phyloP scores from a whole-genome alignment of 2,888 invertebrate genomes.

The Catocala nupta region DNA sequence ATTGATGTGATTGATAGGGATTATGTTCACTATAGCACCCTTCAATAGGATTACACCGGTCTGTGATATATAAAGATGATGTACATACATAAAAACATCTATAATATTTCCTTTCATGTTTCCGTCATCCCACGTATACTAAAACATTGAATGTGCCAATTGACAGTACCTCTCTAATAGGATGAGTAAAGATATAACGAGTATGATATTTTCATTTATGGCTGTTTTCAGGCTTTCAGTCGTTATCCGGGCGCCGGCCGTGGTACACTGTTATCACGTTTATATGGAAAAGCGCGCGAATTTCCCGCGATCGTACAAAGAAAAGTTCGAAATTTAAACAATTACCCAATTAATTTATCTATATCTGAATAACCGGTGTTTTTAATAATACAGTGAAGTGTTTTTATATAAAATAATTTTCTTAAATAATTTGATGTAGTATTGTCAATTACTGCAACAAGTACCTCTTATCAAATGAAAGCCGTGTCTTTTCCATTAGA shows the following conservation, averaged over 20 bases:
- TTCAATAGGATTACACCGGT: too few species aligned
- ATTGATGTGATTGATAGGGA: too few species aligned
- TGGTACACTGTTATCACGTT: constrained; percentile 60
- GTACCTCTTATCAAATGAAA: too few species aligned
- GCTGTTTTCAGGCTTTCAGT: constrained; percentile 72
- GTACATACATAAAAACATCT: too few species aligned
- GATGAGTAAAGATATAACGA: constrained; percentile 18
- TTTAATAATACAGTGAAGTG: constrained; percentile 12
- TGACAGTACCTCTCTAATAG: constrained; percentile 19
- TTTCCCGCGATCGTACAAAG: constrained; percentile 38
- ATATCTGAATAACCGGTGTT: background rate
- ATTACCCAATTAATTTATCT: background rate
- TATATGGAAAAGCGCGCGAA: constrained; percentile 47
- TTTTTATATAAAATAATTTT: background rate
- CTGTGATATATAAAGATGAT: too few species aligned
- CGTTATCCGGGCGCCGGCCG: constrained; percentile 54
- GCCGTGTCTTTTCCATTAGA: too few species aligned
- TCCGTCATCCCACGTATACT: constrained; percentile 6
- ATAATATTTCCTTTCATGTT: background rate
- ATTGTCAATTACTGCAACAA: too few species aligned
- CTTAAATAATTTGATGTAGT: too few species aligned
- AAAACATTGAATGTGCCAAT: constrained; percentile 16
- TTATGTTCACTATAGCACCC: too few species aligned
- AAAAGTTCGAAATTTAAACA: background rate
- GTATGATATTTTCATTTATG: constrained; percentile 39